Conservation (phyloP, 2,797 vertebrate genomes). For the Sebastes flavidus region DNA sequence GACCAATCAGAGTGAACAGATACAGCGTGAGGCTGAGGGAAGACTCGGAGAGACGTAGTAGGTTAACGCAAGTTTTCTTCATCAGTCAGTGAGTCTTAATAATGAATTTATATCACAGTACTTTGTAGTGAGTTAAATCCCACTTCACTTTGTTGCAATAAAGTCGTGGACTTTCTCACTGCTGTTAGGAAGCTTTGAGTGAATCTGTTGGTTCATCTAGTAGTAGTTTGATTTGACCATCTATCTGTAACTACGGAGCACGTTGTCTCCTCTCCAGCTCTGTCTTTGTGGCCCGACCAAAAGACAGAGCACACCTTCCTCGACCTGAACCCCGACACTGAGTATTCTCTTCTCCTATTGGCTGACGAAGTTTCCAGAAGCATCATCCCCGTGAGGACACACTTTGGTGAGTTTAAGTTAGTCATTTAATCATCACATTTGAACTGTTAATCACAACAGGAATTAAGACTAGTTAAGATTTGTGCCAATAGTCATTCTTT, state of each 20-base stretch:
- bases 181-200: neutral
- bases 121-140: neutral
- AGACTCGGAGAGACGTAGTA: conserved; percentile 30
- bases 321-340: conserved; percentile 45
- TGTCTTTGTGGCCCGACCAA: conserved; percentile 59
- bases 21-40: conserved; percentile 53
- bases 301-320: conserved; percentile 42
- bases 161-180: too few relatives aligned
- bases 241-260: too few relatives aligned
- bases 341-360: conserved; percentile 65
- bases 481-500: too few relatives aligned
- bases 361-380: conserved; percentile 36
- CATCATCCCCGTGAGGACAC: conserved; percentile 30
- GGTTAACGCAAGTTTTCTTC: neutral
- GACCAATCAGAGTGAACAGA: conserved; percentile 33
- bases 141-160: neutral
- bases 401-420: conserved; percentile 46
- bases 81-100: neutral
- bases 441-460: neutral
- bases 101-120: neutral
- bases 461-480: neutral
- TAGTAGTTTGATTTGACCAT: too few relatives aligned
- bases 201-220: neutral
- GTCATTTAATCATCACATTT: neutral
- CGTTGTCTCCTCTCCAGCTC: conserved; percentile 21